Evolutionary conservation across 2,113 vertebrate genomes (phyloP).

Genomic region (Thryonomys swinderianus): DNA sequence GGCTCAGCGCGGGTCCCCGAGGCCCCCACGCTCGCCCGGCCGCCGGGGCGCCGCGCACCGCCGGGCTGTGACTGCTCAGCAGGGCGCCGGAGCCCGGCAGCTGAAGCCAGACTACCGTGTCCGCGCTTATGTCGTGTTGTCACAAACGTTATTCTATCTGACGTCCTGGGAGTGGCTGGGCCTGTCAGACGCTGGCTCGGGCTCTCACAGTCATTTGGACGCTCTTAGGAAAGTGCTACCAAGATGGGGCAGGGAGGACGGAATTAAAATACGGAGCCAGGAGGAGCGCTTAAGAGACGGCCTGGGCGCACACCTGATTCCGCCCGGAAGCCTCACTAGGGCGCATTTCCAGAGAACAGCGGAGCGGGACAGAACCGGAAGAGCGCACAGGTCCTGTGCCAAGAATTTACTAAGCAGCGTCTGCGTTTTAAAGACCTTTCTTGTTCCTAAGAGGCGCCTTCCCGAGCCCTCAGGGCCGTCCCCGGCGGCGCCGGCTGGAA

Average conservation of each 20-base stretch:
- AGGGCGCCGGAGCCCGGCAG: background rate
- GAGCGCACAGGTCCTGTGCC: background rate
- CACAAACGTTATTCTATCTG: background rate
- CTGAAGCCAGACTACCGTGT: background rate
- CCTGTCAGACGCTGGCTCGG: background rate
- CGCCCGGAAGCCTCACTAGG: background rate
- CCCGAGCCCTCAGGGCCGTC: background rate
- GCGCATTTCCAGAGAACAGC: background rate
- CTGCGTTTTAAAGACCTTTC: slow-evolving; percentile 26
- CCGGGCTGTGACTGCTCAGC: background rate
- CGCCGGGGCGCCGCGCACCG: background rate
- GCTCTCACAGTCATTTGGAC: background rate
- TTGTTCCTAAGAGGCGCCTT: slow-evolving; percentile 1
- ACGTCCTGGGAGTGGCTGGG: background rate
- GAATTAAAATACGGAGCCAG: background rate
- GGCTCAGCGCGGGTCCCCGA: background rate
- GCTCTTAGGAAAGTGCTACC: background rate
- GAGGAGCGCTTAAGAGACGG: background rate
- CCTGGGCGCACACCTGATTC: background rate
- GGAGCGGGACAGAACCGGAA: background rate
- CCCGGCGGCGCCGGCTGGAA: background rate
- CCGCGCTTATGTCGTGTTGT: background rate
- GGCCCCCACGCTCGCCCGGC: background rate
- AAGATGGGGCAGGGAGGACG: background rate
- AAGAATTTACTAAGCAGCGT: background rate